A percentile compares a stretch with the other conserved stretches of the same genome.
phyloP scores from a whole-genome alignment of 2,797 vertebrate species.

The Mormyrus hasselquistii region DNA sequence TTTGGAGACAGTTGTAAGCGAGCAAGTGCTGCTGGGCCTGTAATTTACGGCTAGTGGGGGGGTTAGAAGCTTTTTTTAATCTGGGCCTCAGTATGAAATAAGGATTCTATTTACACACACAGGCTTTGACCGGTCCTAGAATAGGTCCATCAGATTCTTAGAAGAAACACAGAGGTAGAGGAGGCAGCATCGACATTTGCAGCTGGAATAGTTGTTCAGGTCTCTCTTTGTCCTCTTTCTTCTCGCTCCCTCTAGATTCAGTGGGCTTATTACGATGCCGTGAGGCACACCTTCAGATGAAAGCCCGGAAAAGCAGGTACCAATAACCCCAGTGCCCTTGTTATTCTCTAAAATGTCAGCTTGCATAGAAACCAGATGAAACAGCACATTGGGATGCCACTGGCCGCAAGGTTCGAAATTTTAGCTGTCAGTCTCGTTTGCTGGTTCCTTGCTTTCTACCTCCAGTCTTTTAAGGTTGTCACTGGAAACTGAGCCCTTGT shows the following conservation, averaged over 20 bases:
- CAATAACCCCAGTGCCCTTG: neutral
- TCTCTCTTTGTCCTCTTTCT: neutral
- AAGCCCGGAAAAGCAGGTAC: conserved; percentile 1
- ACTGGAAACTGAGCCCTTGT: neutral
- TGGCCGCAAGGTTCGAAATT: neutral
- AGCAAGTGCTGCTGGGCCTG: neutral
- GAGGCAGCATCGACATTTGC: neutral
- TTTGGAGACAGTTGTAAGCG: neutral
- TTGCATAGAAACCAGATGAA: conserved; percentile 18
- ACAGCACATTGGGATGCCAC: neutral
- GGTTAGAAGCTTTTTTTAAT: neutral
- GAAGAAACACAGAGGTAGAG: neutral
- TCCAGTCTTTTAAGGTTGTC: neutral
- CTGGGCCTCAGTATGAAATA: neutral
- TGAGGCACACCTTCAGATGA: neutral
- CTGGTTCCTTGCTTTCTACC: neutral
- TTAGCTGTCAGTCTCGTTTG: neutral
- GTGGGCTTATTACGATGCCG: conserved; percentile 5
- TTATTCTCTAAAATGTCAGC: conserved; percentile 14
- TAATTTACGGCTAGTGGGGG: neutral
- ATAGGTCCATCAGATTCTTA: neutral
- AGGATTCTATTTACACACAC: conserved; percentile 1
- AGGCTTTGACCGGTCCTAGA: neutral
- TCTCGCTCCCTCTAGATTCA: neutral
- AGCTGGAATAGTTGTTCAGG: neutral